phyloP scores from a whole-genome alignment of 2,888 invertebrate genomes.

The Macroteleia sp. region DNA sequence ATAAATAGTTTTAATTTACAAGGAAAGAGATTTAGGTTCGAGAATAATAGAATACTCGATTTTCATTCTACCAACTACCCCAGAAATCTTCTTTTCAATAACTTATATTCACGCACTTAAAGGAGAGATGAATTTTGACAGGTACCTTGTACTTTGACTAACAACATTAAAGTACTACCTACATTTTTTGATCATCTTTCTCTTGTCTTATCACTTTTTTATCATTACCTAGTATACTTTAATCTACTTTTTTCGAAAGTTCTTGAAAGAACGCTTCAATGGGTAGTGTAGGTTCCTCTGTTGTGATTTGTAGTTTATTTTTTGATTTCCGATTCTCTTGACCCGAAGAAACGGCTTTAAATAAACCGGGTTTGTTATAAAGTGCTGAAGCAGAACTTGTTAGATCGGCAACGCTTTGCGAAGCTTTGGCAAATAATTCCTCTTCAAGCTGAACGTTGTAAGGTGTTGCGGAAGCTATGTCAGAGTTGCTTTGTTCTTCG shows the following conservation, averaged over 20 bases:
- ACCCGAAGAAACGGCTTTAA: conserved; percentile 87
- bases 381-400: conserved; percentile 90
- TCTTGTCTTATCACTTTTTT: conserved; percentile 42
- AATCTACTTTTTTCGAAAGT: conserved; percentile 86
- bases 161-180: conserved; percentile 35
- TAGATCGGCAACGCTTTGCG: conserved; percentile 89
- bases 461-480: conserved; percentile 37
- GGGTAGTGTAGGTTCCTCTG: conserved; percentile 91
- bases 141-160: conserved; percentile 53
- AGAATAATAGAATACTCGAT: conserved; percentile 14
- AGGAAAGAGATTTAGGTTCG: conserved; percentile 19
- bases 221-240: conserved; percentile 36
- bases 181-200: conserved; percentile 46
- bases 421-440: conserved; percentile 81
- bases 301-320: conserved; percentile 89
- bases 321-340: conserved; percentile 87
- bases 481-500: conserved; percentile 11
- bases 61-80: conserved; percentile 12
- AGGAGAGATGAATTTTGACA: conserved; percentile 29
- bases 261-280: conserved; percentile 93
- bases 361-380: conserved; percentile 89
- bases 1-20: conserved; percentile 58
- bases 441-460: conserved; percentile 73
- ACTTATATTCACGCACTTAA: conserved; percentile 31
- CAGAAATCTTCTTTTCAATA: conserved; percentile 37